phyloP scores from a whole-genome alignment of 2,797 vertebrate genomes.

The Acanthis flammea region DNA sequence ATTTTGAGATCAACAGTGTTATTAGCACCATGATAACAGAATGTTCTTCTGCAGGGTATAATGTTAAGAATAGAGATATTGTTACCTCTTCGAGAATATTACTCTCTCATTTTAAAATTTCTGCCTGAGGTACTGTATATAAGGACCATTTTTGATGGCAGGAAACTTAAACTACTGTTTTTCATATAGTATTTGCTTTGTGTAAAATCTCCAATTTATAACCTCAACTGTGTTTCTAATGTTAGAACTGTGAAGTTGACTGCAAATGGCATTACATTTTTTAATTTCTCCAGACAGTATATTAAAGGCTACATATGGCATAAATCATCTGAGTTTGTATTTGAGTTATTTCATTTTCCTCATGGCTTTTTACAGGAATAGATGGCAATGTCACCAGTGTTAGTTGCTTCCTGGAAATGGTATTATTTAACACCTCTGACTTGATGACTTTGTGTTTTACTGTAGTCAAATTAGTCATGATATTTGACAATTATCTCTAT shows the following conservation, averaged over 20 bases:
- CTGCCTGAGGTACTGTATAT: background rate
- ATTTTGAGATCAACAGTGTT: background rate
- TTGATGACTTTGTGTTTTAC: background rate
- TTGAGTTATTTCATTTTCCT: conserved; percentile 30
- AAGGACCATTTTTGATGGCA: background rate
- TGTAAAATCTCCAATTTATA: background rate
- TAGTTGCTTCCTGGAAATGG: conserved; percentile 25
- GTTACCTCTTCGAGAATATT: background rate
- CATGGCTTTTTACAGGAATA: conserved; percentile 40
- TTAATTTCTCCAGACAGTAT: background rate
- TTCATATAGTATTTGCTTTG: background rate
- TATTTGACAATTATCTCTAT: background rate
- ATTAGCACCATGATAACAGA: background rate
- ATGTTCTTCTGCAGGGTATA: background rate
- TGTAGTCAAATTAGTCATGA: background rate
- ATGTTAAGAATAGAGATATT: background rate
- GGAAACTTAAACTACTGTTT: background rate
- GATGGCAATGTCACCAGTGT: background rate
- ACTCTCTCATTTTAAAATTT: background rate
- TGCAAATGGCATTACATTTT: background rate
- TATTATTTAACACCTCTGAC: background rate
- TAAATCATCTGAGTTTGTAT: background rate
- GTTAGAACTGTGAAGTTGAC: background rate
- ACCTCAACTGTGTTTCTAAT: background rate
- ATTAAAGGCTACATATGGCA: conserved; percentile 10